Evolutionary conservation across 2,113 vertebrate species (phyloP).

Genomic region (Prietella phreatophila): DNA sequence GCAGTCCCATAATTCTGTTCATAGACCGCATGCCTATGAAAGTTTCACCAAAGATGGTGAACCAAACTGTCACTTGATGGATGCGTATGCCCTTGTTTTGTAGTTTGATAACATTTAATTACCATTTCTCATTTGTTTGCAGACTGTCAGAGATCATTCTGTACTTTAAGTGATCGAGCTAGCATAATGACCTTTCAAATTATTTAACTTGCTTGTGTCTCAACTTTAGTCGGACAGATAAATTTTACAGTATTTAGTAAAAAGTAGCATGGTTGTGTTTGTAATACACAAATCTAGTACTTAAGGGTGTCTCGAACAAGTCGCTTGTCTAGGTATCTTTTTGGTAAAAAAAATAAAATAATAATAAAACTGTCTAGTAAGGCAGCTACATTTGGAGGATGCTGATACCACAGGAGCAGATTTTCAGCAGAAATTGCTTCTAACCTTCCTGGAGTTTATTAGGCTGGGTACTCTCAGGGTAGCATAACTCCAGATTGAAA

Average conservation of each 20-base stretch:
- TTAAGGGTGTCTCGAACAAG: neutral
- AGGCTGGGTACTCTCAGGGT: neutral
- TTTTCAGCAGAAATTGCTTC: neutral
- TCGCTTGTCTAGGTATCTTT: neutral
- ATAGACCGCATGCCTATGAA: neutral
- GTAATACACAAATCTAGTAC: neutral
- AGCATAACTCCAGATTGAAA: neutral
- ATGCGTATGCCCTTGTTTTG: neutral
- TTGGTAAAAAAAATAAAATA: neutral
- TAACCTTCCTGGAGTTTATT: neutral
- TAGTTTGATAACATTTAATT: neutral
- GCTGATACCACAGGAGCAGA: neutral
- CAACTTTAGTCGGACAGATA: neutral
- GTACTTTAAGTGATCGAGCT: too few species aligned
- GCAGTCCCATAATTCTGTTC: neutral
- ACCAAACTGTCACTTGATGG: too few species aligned
- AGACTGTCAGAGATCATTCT: neutral
- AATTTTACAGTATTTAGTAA: neutral
- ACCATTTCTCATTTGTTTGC: neutral
- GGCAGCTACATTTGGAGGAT: too few species aligned
- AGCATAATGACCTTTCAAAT: neutral
- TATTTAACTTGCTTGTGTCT: too few species aligned
- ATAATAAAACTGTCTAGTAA: too few species aligned
- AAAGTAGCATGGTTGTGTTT: neutral
- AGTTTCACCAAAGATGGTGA: neutral